Percentiles rank a stretch among this genome's conserved stretches.
phyloP scores from a whole-genome alignment of 2,797 vertebrate genomes.

The Halcyon smyrnensis region DNA sequence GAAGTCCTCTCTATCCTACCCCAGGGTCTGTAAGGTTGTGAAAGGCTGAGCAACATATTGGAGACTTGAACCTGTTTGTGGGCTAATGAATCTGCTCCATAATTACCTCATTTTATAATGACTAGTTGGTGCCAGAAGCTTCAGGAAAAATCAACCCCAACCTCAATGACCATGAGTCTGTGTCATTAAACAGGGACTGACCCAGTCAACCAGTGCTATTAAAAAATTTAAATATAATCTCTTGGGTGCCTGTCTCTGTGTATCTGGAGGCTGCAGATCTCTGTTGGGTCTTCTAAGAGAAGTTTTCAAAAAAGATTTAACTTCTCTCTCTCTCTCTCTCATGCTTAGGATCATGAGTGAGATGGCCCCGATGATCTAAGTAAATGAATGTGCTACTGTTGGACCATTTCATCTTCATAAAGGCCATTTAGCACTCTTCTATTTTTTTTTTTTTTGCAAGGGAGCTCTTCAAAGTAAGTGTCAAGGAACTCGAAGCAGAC shows the following conservation, averaged over 20 bases:
- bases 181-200: neutral
- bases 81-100: neutral
- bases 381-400: neutral
- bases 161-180: neutral
- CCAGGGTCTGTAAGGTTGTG: neutral
- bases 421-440: neutral
- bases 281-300: neutral
- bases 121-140: neutral
- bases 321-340: neutral
- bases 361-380: neutral
- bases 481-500: neutral
- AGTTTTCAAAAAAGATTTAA: neutral
- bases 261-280: neutral
- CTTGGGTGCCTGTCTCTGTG: neutral
- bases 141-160: neutral
- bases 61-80: neutral
- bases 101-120: constrained; percentile 1
- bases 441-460: neutral
- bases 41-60: neutral
- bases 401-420: neutral
- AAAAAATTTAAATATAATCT: neutral
- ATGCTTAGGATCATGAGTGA: neutral
- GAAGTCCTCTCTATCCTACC: neutral
- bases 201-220: neutral
- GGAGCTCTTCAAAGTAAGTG: constrained; percentile 15